Percentiles rank a stretch among this genome's conserved stretches.
These are phyloP conservation scores for Tricholaema leucomelas DNA, from an alignment of 2,113 vertebrate species.

Conservation along the genomic window DNA sequence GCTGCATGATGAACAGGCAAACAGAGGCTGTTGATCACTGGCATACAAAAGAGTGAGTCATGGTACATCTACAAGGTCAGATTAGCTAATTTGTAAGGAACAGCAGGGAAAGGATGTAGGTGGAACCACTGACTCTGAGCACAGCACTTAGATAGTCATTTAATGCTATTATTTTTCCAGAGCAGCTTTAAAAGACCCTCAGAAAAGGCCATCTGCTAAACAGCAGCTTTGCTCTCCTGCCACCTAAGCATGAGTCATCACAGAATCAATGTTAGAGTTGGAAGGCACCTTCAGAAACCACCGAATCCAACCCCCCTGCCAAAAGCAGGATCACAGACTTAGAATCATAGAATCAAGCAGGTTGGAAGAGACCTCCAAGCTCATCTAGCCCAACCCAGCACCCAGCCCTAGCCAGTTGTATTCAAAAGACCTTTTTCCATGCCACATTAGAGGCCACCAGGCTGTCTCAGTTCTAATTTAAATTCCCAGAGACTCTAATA, in stretches of 20 bases:
- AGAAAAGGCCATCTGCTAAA: neutral
- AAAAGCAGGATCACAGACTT: no score
- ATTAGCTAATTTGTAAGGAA: neutral
- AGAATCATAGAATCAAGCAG: no score
- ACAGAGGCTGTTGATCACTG: neutral
- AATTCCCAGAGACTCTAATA: no score
- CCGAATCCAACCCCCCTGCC: no score
- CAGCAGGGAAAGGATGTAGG: neutral
- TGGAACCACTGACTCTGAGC: neutral
- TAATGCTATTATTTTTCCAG: neutral
- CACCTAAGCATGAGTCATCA: neutral
- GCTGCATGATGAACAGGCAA: neutral
- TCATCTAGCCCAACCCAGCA: no score
- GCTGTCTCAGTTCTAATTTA: no score
- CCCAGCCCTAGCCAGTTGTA: no score
- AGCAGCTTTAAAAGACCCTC: neutral
- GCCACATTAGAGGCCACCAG: no score
- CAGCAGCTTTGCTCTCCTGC: neutral
- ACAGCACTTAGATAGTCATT: neutral
- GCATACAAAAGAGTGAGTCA: slow-evolving; percentile 21
- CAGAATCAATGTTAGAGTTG: no score
- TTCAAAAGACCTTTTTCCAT: no score
- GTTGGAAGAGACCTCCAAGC: no score
- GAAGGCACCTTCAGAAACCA: no score
- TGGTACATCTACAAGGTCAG: neutral